Evolutionary conservation across 2,797 vertebrate genomes (phyloP).

Genomic region (Tinamus major): DNA sequence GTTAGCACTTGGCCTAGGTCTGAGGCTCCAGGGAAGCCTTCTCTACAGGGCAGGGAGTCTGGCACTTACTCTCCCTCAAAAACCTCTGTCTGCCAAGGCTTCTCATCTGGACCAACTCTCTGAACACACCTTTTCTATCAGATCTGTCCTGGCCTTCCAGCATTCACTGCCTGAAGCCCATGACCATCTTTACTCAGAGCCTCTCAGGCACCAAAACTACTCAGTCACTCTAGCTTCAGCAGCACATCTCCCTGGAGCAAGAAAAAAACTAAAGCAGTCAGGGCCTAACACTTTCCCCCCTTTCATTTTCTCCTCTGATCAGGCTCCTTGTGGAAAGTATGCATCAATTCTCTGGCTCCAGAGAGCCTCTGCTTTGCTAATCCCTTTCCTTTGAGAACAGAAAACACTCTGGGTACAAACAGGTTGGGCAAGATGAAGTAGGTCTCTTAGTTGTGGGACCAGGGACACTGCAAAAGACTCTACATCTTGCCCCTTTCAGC

Average conservation of each 20-base stretch:
- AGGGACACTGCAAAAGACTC: neutral
- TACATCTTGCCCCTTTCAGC: neutral
- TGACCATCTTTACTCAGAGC: neutral
- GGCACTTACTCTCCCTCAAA: slow-evolving; percentile 2
- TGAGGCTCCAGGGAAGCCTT: neutral
- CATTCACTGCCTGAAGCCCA: neutral
- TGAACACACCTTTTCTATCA: neutral
- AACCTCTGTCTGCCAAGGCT: neutral
- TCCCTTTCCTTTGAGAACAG: neutral
- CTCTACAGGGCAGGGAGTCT: neutral
- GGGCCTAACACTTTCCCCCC: neutral
- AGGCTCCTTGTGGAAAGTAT: neutral
- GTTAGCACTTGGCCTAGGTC: neutral
- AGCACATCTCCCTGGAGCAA: neutral
- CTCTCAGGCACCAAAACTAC: neutral
- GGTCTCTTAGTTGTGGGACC: neutral
- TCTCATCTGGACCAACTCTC: neutral
- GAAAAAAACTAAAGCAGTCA: slow-evolving; percentile 6
- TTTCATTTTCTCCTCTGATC: neutral
- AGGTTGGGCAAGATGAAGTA: neutral
- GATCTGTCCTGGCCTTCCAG: neutral
- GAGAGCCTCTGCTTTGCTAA: neutral
- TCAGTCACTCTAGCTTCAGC: neutral
- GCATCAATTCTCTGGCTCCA: neutral
- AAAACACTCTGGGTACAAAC: neutral